phyloP scores from a whole-genome alignment of 2,797 vertebrate species.

The Tachyglossus aculeatus region DNA sequence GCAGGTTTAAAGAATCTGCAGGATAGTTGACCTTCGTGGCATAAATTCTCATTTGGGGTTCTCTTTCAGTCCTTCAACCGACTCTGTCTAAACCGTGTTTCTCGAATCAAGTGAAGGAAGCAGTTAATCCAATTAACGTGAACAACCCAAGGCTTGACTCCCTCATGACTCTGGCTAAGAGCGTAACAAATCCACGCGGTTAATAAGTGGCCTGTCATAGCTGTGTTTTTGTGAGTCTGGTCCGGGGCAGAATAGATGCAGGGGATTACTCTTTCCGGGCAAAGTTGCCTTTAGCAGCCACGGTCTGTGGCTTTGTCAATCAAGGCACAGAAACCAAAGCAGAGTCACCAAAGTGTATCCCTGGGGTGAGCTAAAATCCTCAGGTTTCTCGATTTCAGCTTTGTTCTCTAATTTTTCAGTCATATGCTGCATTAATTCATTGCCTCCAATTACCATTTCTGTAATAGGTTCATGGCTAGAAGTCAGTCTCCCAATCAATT shows the following conservation, averaged over 20 bases:
- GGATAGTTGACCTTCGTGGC: neutral
- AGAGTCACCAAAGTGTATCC: neutral
- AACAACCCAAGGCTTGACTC: neutral
- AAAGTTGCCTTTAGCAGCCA: neutral
- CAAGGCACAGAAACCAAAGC: neutral
- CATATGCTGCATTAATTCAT: neutral
- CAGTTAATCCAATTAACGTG: too few species aligned
- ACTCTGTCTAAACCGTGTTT: too few species aligned
- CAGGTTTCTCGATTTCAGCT: neutral
- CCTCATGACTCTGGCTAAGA: neutral
- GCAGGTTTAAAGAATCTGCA: too few species aligned
- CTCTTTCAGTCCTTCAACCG: too few species aligned
- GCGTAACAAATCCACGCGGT: neutral
- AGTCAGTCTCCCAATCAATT: neutral
- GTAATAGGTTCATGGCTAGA: neutral
- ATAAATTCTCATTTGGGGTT: too few species aligned
- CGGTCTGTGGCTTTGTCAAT: neutral
- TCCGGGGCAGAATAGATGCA: neutral
- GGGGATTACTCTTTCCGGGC: neutral
- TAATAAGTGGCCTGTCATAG: neutral
- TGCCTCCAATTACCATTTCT: neutral
- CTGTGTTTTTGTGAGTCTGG: neutral
- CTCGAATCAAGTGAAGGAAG: too few species aligned
- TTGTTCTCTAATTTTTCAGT: conserved; percentile 10
- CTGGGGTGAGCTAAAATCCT: neutral